These are phyloP conservation scores for Felis catus DNA, from an alignment of 2,113 vertebrate species.

Conservation along the genomic window DNA sequence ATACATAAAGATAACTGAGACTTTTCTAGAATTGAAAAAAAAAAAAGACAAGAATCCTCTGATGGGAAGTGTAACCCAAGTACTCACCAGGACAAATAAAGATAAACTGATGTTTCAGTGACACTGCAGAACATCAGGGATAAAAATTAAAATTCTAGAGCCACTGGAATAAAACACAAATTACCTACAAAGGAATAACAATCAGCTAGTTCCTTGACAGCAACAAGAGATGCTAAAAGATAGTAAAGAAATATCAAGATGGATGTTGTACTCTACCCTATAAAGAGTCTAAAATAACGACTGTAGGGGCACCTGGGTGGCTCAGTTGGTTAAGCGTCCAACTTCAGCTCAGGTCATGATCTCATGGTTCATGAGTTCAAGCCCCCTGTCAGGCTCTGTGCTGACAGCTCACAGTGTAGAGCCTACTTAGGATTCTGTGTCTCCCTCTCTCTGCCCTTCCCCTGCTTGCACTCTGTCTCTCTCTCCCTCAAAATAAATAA, in stretches of 20 bases:
- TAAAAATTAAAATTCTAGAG: not conserved
- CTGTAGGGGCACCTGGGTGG: not conserved
- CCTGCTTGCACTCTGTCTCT: not conserved
- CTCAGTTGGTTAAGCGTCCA: not conserved
- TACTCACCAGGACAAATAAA: not conserved
- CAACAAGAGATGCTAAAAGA: not conserved
- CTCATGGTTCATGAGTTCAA: not conserved
- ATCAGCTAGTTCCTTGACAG: not conserved
- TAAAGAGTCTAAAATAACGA: not conserved
- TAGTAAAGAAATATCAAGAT: not conserved
- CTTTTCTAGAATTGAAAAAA: not conserved
- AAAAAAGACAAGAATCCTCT: not conserved
- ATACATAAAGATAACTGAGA: not conserved
- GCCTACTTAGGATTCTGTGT: not conserved
- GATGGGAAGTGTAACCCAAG: not conserved
- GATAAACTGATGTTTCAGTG: not conserved
- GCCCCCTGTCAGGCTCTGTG: not conserved
- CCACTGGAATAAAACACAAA: not conserved
- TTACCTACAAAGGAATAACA: not conserved
- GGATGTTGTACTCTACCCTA: not conserved
- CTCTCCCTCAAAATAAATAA: not conserved
- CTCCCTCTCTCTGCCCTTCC: not conserved
- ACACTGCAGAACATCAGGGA: not conserved
- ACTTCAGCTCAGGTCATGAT: not conserved
- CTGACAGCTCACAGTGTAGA: too few species aligned